Evolutionary conservation across 2,797 vertebrate species (phyloP), one percentile per base, ranked within the genome.

Genomic region (Botia kubotai): DNA sequence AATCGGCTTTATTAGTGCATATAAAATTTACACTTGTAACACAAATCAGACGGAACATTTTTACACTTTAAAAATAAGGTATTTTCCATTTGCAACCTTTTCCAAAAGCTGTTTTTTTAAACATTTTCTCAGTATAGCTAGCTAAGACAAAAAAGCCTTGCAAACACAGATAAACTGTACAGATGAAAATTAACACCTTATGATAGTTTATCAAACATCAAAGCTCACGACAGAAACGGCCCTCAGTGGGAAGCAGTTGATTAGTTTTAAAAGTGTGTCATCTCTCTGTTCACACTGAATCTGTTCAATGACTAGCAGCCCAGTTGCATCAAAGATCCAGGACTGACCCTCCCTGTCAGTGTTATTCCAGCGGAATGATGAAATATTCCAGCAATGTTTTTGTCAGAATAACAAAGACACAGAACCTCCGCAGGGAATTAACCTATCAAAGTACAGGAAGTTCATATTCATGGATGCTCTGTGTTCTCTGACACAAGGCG

Each of bases 381-480:
- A 79, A 79, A 79, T 55, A 79, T 65, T 79, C 77, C 6, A 72
- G 69, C 77, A 79, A 79, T 79, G 69, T 53, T 39, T 72, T 72
- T 63, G 77, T 79, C 77, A 66, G 58, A 53, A 79, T 79, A 72
- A 72, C 68, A 65, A 63, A 79, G 77, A 43, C 68, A 16, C 10
- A 48, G 29, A 29, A 26, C 33, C 39, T 79, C 69, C 33, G 72
- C 46, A 53, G 69, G 58, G 77, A 57, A 65, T 55, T 55, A 72
- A 55, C 69, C 68, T 53, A 79, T 79, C 77, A 79, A 72, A 79
- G 77, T 72, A 72, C 68, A 79, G 46, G 67, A 71, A 71, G 67
- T 79, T 79, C 23, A 79, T 79, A 78, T 78, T 70, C 76, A 78
- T 70, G 76, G 67, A 11, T 6, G 76, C 66, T 78, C 55, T 62